These are phyloP conservation scores for Hipparchia sbordonii DNA, from an alignment of 2,888 invertebrate species.

Conservation along the genomic window DNA sequence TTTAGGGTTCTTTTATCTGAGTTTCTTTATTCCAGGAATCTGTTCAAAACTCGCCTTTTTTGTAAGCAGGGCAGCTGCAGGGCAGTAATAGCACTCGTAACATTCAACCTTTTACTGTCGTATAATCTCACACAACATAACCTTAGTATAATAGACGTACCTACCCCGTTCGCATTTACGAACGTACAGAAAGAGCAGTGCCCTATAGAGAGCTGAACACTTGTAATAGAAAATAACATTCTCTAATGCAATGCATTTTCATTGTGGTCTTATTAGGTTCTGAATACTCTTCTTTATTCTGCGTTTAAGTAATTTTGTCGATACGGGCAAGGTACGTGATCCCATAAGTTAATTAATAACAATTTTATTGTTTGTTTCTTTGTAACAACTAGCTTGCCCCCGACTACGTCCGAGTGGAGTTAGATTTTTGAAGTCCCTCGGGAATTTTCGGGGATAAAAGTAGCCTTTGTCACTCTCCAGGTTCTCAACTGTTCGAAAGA, in stretches of 20 bases:
- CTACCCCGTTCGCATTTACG: not conserved
- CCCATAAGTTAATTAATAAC: too few relatives aligned
- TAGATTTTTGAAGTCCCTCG: too few relatives aligned
- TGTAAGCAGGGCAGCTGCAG: not conserved
- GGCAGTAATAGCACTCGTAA: not conserved
- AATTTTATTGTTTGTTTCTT: too few relatives aligned
- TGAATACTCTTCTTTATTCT: not conserved
- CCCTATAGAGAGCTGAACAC: not conserved
- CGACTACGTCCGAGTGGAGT: too few relatives aligned
- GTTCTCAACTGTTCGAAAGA: too few relatives aligned
- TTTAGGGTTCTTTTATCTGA: too few relatives aligned
- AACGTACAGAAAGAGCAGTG: not conserved
- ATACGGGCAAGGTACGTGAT: not conserved
- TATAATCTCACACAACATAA: not conserved
- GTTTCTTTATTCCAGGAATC: not conserved
- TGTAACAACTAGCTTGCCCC: too few relatives aligned
- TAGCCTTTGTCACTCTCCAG: too few relatives aligned
- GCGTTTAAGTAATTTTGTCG: not conserved
- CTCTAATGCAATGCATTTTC: constrained; percentile 1
- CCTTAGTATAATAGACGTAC: not conserved
- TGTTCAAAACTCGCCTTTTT: not conserved
- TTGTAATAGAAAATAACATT: not conserved
- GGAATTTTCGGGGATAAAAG: too few relatives aligned
- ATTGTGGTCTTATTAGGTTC: not conserved
- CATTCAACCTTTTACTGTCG: not conserved